Conservation (phyloP, 2,888 invertebrate genomes). For the Agrochola lychnidis region DNA sequence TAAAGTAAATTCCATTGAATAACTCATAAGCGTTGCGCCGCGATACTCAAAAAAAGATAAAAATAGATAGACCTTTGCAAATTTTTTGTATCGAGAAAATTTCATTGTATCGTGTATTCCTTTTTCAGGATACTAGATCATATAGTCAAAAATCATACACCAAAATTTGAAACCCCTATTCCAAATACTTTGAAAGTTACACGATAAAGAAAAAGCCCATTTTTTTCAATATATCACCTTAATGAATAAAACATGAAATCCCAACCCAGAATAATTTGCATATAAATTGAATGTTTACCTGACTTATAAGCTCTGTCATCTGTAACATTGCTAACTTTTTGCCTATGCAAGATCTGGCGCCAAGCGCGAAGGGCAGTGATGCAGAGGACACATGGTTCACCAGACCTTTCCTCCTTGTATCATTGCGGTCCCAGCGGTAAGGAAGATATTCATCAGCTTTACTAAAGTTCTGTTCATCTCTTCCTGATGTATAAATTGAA, state of each 20-base stretch:
- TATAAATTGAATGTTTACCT: conserved; percentile 85
- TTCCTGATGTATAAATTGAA: conserved; percentile 96
- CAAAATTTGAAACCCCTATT: too few relatives aligned
- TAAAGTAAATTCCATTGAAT: too few relatives aligned
- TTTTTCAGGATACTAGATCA: too few relatives aligned
- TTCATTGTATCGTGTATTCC: too few relatives aligned
- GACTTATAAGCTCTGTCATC: conserved; percentile 92
- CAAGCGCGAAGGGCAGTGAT: conserved; percentile 95
- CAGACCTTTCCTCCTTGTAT: conserved; percentile 82
- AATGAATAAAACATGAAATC: conserved; percentile 39
- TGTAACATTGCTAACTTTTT: conserved; percentile 95
- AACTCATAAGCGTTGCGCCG: too few relatives aligned
- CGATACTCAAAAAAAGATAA: too few relatives aligned
- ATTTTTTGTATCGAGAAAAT: too few relatives aligned
- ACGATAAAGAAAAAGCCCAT: too few relatives aligned
- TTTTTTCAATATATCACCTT: too few relatives aligned
- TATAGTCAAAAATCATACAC: too few relatives aligned
- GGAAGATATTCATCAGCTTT: conserved; percentile 93
- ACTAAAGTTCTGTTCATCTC: conserved; percentile 93
- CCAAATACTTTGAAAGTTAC: too few relatives aligned
- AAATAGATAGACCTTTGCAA: too few relatives aligned
- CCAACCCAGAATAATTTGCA: conserved; percentile 9
- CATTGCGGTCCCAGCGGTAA: conserved; percentile 93
- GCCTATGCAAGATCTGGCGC: conserved; percentile 95
- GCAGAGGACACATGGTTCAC: conserved; percentile 91